Evolutionary conservation across 2,113 vertebrate genomes (phyloP), one percentile per base, ranked within the genome.

Genomic region (Oncorhynchus clarkii): DNA sequence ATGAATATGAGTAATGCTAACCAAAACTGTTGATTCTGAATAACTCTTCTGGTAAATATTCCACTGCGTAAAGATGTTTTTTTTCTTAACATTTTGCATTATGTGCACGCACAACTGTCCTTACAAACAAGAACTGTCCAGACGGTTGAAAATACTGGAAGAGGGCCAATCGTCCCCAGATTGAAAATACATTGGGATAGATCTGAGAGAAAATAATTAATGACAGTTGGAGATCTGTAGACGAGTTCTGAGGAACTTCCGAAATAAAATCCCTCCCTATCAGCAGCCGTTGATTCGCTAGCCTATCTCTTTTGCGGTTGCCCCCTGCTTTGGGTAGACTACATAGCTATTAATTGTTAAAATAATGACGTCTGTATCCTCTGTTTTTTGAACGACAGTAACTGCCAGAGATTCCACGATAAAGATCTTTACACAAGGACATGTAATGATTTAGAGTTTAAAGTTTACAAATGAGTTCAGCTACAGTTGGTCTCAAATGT

Each of bases 161-260:
- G 79, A 86, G 48, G 67, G 34, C 16, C 51, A 70, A 78, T 82
- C 87, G 85, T 82, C 74, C 49, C 77, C 86, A 84, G 73, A 66
- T 80, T 77, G 70, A 71, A 82, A 86, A 88, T 14, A 51, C 82
- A 83, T 82, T 20, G 78, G 51, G 45, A 31, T 76, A 34, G 69
- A 2, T 71, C 22, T 78, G 83, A 78, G 82, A 65, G 80, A 78
- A 75, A 39, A 75, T 90, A 85, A 85, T 82, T 83, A 88, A 88
- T 89, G 82, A 85, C 68, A 84, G 80, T 84, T 82, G 78, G 78
- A 86, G 80, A 74, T 62, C n/a, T 8, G 84, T 78, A 71, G 22
- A 77, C 67, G 31, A 3, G 29, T 24, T 70, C 45, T 48, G 71
- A 78, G 78, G 3, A 62, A 81, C 80, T 84, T 86, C 84, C 83